Percentiles rank a stretch among this genome's conserved stretches.
Evolutionary conservation across 2,888 invertebrate species (phyloP).

Genomic region (Andrena dorsata): DNA sequence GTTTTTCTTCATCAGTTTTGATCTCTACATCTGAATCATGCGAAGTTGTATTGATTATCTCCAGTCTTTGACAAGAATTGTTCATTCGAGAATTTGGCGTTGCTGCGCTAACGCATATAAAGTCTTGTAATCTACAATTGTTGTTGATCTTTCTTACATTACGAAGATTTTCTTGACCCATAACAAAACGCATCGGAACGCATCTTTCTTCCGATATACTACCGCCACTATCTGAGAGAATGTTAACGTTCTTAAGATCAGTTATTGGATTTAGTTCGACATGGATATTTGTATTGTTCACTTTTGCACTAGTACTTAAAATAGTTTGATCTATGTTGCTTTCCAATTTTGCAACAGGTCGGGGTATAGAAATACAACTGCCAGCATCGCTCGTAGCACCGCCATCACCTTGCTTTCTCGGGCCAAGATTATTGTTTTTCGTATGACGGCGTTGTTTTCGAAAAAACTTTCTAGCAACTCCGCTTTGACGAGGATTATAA

Average conservation of each 20-base stretch:
- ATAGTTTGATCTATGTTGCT: slow-evolving; percentile 86
- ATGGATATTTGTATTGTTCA: slow-evolving; percentile 93
- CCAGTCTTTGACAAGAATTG: slow-evolving; percentile 82
- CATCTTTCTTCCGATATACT: slow-evolving; percentile 80
- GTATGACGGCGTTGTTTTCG: slow-evolving; percentile 92
- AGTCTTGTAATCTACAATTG: slow-evolving; percentile 61
- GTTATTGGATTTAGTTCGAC: slow-evolving; percentile 88
- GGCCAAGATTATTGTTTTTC: slow-evolving; percentile 90
- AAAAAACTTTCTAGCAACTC: slow-evolving; percentile 96
- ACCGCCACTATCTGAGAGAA: slow-evolving; percentile 88
- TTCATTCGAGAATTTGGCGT: slow-evolving; percentile 63
- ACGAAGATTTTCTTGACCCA: slow-evolving; percentile 82
- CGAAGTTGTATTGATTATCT: slow-evolving; percentile 66
- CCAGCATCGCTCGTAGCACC: slow-evolving; percentile 87
- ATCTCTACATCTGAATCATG: slow-evolving; percentile 80
- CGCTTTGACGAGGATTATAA: slow-evolving; percentile 97
- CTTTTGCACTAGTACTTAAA: slow-evolving; percentile 91
- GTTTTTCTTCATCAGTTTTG: slow-evolving; percentile 80
- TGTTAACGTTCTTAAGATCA: slow-evolving; percentile 88
- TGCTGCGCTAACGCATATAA: slow-evolving; percentile 78
- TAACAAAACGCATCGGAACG: slow-evolving; percentile 82
- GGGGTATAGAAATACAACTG: slow-evolving; percentile 85
- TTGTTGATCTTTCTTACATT: slow-evolving; percentile 75
- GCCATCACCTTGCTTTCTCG: slow-evolving; percentile 88
- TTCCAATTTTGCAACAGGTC: slow-evolving; percentile 84